Base-by-base conservation (phyloP, 1,140 invertebrate genomes). In the Solenopsis fugax region DNA sequence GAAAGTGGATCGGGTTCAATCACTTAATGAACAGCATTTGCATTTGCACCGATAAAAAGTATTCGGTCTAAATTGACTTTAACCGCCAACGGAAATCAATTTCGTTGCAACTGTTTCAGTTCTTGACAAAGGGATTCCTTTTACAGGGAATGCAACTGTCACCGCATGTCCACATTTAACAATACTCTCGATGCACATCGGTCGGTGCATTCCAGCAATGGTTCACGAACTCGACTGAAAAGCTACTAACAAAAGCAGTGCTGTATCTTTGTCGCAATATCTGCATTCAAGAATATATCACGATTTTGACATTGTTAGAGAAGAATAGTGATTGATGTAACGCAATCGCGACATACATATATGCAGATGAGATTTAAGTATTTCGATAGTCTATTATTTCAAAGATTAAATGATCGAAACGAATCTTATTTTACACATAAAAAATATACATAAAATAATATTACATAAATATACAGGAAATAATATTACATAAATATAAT, bases 201-300 rank as follows among this genome's bases (percentile, higher is more conserved):
- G 24, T 29, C 13, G 48, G 16, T 56, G 48, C 77, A 80, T 67
- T 78, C 58, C 76, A 78, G 62, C 29, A 58, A 80, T 67, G 77
- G 45, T 80, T 80, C 77, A 9, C 62, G 62, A 80, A 60, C 5
- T 67, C 45, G 62, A 67, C 48, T 80, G 62, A 80, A 80, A 80
- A 64, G 60, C 48, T 41, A 16, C 18, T 37, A 52, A 80, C 77
- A 80, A 80, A 78, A 80, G 77, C 77, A 54, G 4, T 16, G 58
- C 24, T 21, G 12, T 80, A 80, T 80, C 60, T 80, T 80, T 37
- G 62, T 80, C 62, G 77, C n/a, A 67, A 80, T 54, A 80, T 67
- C 77, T 80, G 37, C 62, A 52, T 80, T 64, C 60, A 65, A 67
- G 29, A 67, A 80, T 80, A 80, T 34, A 80, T 80, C 64, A 80